Evolutionary conservation across 2,113 vertebrate genomes (phyloP), one percentile per base, ranked within the genome.

Genomic region (Vulpes lagopus): DNA sequence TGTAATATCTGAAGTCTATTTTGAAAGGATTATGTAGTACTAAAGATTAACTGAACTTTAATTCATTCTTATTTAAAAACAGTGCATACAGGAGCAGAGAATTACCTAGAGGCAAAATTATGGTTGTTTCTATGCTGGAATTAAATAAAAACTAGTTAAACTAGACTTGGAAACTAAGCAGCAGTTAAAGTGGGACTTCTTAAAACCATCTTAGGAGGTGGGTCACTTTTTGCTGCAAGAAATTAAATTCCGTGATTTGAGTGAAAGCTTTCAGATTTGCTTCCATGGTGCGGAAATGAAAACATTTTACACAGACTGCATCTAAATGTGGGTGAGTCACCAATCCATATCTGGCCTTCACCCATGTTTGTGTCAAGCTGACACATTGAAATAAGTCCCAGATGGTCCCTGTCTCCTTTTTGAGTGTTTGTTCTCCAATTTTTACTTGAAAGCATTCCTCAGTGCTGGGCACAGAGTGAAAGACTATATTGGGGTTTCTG

Each of bases 311-410:
- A 95, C 91, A 97, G 89, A 55, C 96, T 97, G 98, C 97, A 96
- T 97, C 93, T 96, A 90, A 97, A 97, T 97, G 96, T 64, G 96
- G 79, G 60, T 97, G 97, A 98, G 80, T 98, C 98, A 97, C 95
- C 96, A 97, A 97, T 97, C 97, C 95, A 97, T 98, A 97, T 95
- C 97, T 97, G 98, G 97, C 97, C 98, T 95, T 97, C 96, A 90
- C 96, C 98, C 96, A 97, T 97, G 96, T 95, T 94, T 96, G 71
- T 94, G 96, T 97, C 96, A 97, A 91, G 89, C 96, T 96, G 96
- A 95, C 93, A 97, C 84, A 94, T 35, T 0, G 84, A 95, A 98
- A 97, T 97, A 94, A 95, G 97, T 97, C 88, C 91, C 88, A 95
- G 94, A 84, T 96, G 96, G 74, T 93, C 84, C 55, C 76, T 15